Evolutionary conservation across 1,140 invertebrate genomes (phyloP), one percentile per base, ranked within the genome.

Genomic region (Ceratina calcarata): DNA sequence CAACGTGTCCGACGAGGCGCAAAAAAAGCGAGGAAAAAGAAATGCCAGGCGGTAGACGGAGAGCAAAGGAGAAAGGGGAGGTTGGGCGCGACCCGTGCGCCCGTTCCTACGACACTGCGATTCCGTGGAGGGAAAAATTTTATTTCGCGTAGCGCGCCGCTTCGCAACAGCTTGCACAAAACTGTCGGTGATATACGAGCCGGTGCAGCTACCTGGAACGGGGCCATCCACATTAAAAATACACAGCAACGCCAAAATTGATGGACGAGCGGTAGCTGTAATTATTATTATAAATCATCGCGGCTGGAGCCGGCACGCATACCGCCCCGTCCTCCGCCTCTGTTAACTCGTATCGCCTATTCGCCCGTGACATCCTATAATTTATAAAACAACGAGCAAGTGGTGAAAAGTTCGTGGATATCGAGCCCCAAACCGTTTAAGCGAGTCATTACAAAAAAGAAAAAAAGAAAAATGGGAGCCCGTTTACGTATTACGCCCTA

Each of bases 261-360:
- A 90, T 90, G 88, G 83, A 85, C 87, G 78, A 86, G 82, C 84
- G 80, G 86, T 89, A 88, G 65, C 77, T 80, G 82, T 83, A 89
- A 90, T 91, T 90, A 90, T 89, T 88, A 90, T 90, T 91, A 89
- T 91, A 90, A 89, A 90, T 90, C 89, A 89, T 85, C 83, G 80
- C 64, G 69, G 49, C 60, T 57, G 72, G 60, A 55, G 73, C 71
- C 69, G 75, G 37, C 37, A 45, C 37, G 37, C 37, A 45, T 45
- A 45, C 37, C 37, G 6, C 6, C 37, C 37, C 37, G 37, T 24
- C 20, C 45, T 18, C 20, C 37, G 15, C 69, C 24, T 2, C 49
- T 45, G 60, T 57, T 45, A 58, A 78, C 83, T 79, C 71, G 73
- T 79, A 86, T 87, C 80, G 81, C 81, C 68, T 78, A 60, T 51